Evolutionary conservation across 2,797 vertebrate genomes (phyloP).

Genomic region (Amniataba percoides): DNA sequence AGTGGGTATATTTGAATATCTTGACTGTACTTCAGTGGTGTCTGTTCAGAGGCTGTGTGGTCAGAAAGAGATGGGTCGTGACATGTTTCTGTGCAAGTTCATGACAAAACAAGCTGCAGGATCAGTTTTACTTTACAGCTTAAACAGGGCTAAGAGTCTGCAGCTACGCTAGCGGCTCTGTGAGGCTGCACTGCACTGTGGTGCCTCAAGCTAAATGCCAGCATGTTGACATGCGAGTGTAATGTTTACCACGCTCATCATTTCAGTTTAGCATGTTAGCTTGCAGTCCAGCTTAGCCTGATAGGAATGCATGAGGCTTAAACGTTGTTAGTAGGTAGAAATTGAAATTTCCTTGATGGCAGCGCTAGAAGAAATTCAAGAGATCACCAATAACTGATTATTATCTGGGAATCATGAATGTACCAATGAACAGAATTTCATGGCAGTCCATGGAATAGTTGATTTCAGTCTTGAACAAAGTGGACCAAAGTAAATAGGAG

Average conservation of each 20-base stretch:
- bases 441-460: neutral
- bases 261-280: neutral
- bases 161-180: neutral
- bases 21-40: slow-evolving; percentile 51
- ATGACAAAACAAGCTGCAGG: slow-evolving; percentile 75
- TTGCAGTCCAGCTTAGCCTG: neutral
- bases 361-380: neutral
- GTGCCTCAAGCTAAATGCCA: neutral
- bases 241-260: neutral
- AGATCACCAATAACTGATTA: neutral
- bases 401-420: neutral
- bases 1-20: neutral
- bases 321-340: neutral
- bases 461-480: neutral
- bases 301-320: neutral
- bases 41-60: slow-evolving; percentile 56
- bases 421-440: neutral
- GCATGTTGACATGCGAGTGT: neutral
- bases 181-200: neutral
- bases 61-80: slow-evolving; percentile 43
- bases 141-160: neutral
- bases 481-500: neutral
- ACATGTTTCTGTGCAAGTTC: slow-evolving; percentile 44
- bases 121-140: slow-evolving; percentile 20
- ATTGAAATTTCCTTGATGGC: neutral